Evolutionary conservation across 2,113 vertebrate genomes (phyloP).

Genomic region (Albula goreensis): DNA sequence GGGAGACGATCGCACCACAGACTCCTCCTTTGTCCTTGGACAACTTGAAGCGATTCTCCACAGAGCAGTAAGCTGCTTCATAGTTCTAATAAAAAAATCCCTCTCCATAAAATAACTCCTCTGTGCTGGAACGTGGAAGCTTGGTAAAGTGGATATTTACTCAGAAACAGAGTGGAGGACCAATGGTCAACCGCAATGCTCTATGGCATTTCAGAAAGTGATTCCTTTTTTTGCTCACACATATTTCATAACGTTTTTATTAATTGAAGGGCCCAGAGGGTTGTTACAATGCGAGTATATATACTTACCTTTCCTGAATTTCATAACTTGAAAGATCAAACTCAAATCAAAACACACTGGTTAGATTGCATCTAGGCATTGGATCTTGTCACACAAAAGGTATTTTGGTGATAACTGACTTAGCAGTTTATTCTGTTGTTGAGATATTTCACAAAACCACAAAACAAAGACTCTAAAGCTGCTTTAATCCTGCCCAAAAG

Average conservation of each 20-base stretch:
- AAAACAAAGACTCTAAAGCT: not conserved
- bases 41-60: conserved; percentile 52
- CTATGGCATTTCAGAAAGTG: not conserved
- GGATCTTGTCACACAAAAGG: conserved; percentile 1
- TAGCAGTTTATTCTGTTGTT: not conserved
- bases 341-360: not conserved
- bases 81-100: conserved; percentile 50
- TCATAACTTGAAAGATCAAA: not conserved
- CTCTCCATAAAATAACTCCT: conserved; percentile 49
- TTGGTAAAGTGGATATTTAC: conserved; percentile 24
- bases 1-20: conserved; percentile 67
- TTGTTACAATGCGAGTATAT: not conserved
- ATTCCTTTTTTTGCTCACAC: not conserved
- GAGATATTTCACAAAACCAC: not conserved
- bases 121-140: conserved; percentile 30
- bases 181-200: not conserved
- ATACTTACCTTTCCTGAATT: not conserved
- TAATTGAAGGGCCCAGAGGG: not conserved
- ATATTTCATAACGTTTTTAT: not conserved
- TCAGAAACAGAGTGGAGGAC: not conserved
- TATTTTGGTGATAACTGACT: not conserved
- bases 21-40: conserved; percentile 87
- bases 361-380: conserved; percentile 12
- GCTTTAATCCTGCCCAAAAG: not conserved
- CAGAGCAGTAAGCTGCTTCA: conserved; percentile 47